These are phyloP conservation scores for Hemaris fuciformis DNA, from an alignment of 2,888 invertebrate genomes.

Conservation along the genomic window DNA sequence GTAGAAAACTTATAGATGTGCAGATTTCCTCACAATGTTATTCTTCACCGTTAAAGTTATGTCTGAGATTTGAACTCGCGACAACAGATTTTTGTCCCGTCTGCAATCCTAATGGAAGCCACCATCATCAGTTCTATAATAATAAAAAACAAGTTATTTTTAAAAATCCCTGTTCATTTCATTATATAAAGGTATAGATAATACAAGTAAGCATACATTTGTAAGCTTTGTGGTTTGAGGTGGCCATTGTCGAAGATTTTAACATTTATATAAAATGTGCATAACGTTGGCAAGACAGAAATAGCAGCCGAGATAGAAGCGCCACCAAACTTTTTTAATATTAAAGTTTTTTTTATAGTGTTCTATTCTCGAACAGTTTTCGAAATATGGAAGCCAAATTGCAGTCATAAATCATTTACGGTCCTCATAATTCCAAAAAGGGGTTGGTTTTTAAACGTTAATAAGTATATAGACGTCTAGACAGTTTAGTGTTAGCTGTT, in stretches of 20 bases:
- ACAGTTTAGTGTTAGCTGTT: background rate
- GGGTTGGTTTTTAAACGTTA: background rate
- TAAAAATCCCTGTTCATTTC: too few relatives aligned
- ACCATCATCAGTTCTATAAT: too few relatives aligned
- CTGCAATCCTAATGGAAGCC: too few relatives aligned
- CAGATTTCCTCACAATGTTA: too few relatives aligned
- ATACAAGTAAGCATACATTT: background rate
- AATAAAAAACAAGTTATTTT: too few relatives aligned
- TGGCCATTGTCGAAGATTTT: background rate
- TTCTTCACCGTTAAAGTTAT: too few relatives aligned
- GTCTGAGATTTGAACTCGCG: too few relatives aligned
- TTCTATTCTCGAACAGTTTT: conserved; percentile 30
- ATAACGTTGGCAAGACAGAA: background rate
- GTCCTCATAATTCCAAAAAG: background rate
- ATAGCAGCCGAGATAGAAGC: background rate
- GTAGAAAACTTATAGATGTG: too few relatives aligned
- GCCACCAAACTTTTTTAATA: conserved; percentile 47
- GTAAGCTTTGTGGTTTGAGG: too few relatives aligned
- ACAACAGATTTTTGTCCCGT: too few relatives aligned
- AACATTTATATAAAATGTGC: background rate
- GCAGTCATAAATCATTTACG: conserved; percentile 34
- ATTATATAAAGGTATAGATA: too few relatives aligned
- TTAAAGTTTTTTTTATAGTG: conserved; percentile 17
- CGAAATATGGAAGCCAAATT: background rate
- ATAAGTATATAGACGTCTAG: background rate